Percentiles rank a stretch among this genome's conserved stretches.
Evolutionary conservation across 2,797 vertebrate genomes (phyloP).

Genomic region (Halcyon smyrnensis): DNA sequence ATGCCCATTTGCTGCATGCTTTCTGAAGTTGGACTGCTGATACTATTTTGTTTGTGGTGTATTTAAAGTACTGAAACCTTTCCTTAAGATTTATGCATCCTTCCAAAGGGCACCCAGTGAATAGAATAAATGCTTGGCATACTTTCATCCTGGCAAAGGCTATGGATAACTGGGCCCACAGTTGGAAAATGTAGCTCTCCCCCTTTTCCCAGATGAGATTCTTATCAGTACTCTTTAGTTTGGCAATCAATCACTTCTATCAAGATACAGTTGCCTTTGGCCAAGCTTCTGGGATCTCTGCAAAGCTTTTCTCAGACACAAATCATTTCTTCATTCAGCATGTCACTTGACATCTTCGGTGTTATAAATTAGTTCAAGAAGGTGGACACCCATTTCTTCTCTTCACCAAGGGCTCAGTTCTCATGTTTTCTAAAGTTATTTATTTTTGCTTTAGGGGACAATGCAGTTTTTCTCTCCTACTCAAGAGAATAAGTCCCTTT

Average conservation of each 20-base stretch:
- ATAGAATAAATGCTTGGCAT: not conserved
- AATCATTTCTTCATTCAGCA: constrained; percentile 57
- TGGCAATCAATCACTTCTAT: constrained; percentile 17
- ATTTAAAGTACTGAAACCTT: constrained; percentile 29
- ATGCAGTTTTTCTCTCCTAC: constrained; percentile 6
- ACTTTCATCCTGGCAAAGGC: not conserved
- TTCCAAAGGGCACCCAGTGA: not conserved
- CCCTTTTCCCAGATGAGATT: not conserved
- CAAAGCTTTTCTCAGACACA: constrained; percentile 42
- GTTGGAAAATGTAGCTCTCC: not conserved
- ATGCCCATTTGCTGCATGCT: not conserved
- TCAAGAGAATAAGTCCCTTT: constrained; percentile 60
- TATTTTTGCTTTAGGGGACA: constrained; percentile 71
- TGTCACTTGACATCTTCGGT: constrained; percentile 42
- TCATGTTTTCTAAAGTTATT: constrained; percentile 61
- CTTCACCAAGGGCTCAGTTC: constrained; percentile 27
- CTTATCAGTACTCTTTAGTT: not conserved
- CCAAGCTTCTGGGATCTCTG: constrained; percentile 31
- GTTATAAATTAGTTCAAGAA: constrained; percentile 67
- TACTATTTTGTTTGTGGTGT: not conserved
- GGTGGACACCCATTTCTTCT: constrained; percentile 49
- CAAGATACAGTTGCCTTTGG: constrained; percentile 31
- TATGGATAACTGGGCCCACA: not conserved
- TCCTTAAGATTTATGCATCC: not conserved
- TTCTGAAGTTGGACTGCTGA: not conserved